These are phyloP conservation scores for Perca schrenkii DNA, from an alignment of 2,113 vertebrate species.

Conservation along the genomic window DNA sequence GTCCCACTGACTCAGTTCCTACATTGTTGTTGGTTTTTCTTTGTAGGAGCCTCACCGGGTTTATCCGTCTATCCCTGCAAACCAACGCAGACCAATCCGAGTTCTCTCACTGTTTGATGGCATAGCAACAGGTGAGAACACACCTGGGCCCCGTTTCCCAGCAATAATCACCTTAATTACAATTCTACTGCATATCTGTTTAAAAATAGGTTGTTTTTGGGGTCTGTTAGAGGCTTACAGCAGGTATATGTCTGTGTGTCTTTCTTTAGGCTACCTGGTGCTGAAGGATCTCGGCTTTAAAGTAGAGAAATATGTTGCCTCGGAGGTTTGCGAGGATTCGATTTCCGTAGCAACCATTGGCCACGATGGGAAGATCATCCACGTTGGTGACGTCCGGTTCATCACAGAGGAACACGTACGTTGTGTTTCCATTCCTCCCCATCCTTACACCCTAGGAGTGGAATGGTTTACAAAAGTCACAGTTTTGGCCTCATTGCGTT, in stretches of 20 bases:
- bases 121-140: constrained; percentile 89
- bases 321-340: constrained; percentile 92
- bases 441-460: not conserved
- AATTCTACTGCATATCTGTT: too few species aligned
- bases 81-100: constrained; percentile 86
- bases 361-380: constrained; percentile 90
- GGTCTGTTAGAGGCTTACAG: not conserved
- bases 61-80: constrained; percentile 90
- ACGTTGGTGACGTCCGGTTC: constrained; percentile 86
- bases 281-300: constrained; percentile 94
- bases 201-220: too few species aligned
- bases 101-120: constrained; percentile 96
- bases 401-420: constrained; percentile 88
- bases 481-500: too few species aligned
- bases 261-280: constrained; percentile 88
- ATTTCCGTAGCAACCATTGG: constrained; percentile 83
- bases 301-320: constrained; percentile 92
- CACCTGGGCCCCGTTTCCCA: too few species aligned
- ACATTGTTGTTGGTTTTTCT: not conserved
- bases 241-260: not conserved
- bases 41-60: constrained; percentile 91
- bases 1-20: not conserved
- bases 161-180: too few species aligned
- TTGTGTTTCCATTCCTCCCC: not conserved
- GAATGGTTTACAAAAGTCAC: too few species aligned